Evolutionary conservation across 2,113 vertebrate genomes (phyloP).

Genomic region (Megatriorchis doriae): DNA sequence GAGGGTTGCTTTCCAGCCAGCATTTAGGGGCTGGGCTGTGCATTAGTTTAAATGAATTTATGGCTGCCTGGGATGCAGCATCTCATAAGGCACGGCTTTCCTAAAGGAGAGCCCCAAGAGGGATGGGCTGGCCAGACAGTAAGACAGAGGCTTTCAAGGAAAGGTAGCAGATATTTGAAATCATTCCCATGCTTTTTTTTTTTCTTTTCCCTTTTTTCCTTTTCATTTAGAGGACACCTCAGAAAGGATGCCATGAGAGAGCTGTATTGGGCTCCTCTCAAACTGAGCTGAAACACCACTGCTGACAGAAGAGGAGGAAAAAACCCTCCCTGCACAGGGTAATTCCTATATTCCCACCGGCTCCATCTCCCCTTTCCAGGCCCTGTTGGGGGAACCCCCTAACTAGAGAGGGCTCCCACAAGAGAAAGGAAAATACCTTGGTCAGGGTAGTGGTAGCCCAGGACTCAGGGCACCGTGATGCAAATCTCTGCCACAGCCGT

Average conservation of each 20-base stretch:
- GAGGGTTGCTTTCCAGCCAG: background rate
- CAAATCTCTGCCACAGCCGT: background rate
- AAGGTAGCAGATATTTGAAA: background rate
- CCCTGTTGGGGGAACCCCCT: background rate
- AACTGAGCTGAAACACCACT: background rate
- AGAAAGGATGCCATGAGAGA: background rate
- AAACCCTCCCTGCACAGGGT: fast-evolving
- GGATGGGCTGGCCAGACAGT: background rate
- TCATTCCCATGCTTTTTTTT: fast-evolving
- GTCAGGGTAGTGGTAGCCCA: background rate
- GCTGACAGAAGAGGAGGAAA: background rate
- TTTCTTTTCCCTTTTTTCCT: background rate
- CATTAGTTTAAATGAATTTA: background rate
- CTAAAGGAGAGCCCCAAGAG: background rate
- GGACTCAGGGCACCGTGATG: background rate
- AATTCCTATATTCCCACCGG: background rate
- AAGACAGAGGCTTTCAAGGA: background rate
- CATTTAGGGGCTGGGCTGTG: background rate
- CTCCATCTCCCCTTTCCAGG: background rate
- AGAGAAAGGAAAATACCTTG: background rate
- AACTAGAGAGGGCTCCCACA: background rate
- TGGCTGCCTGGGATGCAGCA: background rate
- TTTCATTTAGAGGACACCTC: background rate
- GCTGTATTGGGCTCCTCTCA: background rate
- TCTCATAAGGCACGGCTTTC: background rate